Evolutionary conservation across 2,113 vertebrate species (phyloP).

Genomic region (Spea bombifrons): DNA sequence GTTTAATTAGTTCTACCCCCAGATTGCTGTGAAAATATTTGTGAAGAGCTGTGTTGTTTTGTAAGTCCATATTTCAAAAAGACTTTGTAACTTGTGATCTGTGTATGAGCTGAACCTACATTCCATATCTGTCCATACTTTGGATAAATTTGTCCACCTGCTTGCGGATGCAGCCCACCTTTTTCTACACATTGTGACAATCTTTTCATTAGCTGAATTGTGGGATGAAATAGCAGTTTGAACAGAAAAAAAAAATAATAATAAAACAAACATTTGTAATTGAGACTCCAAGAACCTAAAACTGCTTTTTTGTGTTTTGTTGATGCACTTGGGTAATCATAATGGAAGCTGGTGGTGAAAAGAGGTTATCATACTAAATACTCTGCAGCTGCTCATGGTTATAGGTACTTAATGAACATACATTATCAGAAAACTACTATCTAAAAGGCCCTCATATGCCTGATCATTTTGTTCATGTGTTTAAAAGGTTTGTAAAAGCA

Average conservation of each 20-base stretch:
- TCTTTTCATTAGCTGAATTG: slow-evolving; percentile 66
- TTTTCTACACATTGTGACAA: slow-evolving; percentile 53
- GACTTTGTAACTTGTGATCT: slow-evolving; percentile 70
- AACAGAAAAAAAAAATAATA: slow-evolving; percentile 66
- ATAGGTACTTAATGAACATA: not conserved
- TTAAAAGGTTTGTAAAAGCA: not conserved
- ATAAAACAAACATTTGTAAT: slow-evolving; percentile 82
- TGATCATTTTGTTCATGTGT: not conserved
- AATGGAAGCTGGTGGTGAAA: not conserved
- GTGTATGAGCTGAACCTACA: slow-evolving; percentile 55
- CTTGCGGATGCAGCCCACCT: slow-evolving; percentile 48
- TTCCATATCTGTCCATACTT: slow-evolving; percentile 56
- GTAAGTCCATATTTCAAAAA: slow-evolving; percentile 69
- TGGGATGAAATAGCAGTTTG: slow-evolving; percentile 69
- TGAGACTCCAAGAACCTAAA: slow-evolving; percentile 48
- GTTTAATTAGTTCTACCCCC: slow-evolving; percentile 66
- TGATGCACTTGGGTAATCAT: not conserved
- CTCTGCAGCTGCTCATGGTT: too few species aligned
- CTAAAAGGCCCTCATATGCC: not conserved
- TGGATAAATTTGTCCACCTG: slow-evolving; percentile 51
- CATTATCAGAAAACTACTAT: not conserved
- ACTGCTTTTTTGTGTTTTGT: not conserved
- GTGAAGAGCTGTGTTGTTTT: slow-evolving; percentile 64
- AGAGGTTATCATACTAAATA: not conserved
- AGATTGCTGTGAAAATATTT: slow-evolving; percentile 70